Conservation (phyloP, 2,888 invertebrate species). For the Epinotia nisella region DNA sequence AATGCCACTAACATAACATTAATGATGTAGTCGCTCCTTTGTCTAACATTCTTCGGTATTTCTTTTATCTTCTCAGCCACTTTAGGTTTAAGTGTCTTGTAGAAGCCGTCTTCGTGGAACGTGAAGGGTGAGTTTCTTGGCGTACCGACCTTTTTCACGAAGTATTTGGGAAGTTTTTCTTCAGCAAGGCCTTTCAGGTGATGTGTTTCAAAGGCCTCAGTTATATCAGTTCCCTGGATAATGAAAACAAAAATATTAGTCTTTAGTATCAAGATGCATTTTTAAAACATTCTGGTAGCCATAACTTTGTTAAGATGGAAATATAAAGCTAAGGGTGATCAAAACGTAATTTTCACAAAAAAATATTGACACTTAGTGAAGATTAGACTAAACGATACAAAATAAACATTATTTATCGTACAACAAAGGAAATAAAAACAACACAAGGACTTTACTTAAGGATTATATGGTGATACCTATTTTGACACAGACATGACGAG, state of each 20-base stretch:
- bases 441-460: too few species aligned
- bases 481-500: too few species aligned
- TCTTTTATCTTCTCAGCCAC: slow-evolving; percentile 82
- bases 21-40: slow-evolving; percentile 67
- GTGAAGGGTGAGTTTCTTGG: slow-evolving; percentile 90
- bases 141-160: slow-evolving; percentile 84
- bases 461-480: too few species aligned
- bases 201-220: slow-evolving; percentile 86
- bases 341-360: too few species aligned
- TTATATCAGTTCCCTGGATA: slow-evolving; percentile 87
- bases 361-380: too few species aligned
- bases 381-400: too few species aligned
- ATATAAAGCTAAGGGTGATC: too few species aligned
- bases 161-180: slow-evolving; percentile 87
- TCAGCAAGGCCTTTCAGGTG: slow-evolving; percentile 85
- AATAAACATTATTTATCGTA: too few species aligned
- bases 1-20: slow-evolving; percentile 62
- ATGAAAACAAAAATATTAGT: not conserved
- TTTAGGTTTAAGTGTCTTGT: slow-evolving; percentile 88
- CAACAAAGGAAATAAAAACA: too few species aligned
- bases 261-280: too few species aligned
- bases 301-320: too few species aligned
- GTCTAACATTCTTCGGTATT: slow-evolving; percentile 70
- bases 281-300: too few species aligned
- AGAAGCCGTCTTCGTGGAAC: slow-evolving; percentile 91